Base-by-base conservation (phyloP, 2,797 vertebrate species). In the Buphagus erythrorhynchus region DNA sequence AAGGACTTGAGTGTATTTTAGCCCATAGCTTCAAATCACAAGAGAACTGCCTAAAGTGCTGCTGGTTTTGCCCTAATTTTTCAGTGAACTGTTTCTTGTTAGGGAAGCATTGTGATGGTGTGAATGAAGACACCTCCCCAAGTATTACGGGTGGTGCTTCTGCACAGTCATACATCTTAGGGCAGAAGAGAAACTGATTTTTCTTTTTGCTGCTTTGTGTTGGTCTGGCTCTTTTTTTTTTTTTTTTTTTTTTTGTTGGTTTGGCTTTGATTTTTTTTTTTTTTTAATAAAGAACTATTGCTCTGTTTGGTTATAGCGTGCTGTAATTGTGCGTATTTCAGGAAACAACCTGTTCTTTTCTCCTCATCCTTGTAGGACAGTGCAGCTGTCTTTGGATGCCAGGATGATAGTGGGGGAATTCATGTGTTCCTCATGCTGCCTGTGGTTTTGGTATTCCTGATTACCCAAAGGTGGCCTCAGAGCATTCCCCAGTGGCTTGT, bases 321-420 rank as follows among this genome's bases (percentile, higher is more conserved):
- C 42, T 0, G 0, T 54, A 65, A 55, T 25, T 63, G 17, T 38
- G 43, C 0, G 0, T 63, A 35, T 80, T 95, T 85, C 1, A 2
- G 40, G 73, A 86, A 80, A 51, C 58, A 78, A 31, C 66, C 49
- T 51, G 22, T 68, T 77, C 20, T 51, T 78, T 73, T 45, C 36
- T 66, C 10, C 21, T 72, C 16, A 15, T 54, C 21, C 10, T 26
- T 36, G 20, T 24, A 29, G 36, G 69, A 33, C 1, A 1, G 21
- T 31, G 51, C 43, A 36, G 24, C 74, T 86, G 54, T 65, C 59
- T 86, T 65, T 55, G 45, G n/a, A 36, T 54, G 40, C 68, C 57
- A 45, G 48, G 61, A 46, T 33, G 49, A 20, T 25, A 62, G 46
- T 0, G 0, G 24, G 29, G 45, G 57, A 86, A 72, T 80, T 71